phyloP scores from a whole-genome alignment of 1,140 invertebrate species.

The Eriocheir sinensis region DNA sequence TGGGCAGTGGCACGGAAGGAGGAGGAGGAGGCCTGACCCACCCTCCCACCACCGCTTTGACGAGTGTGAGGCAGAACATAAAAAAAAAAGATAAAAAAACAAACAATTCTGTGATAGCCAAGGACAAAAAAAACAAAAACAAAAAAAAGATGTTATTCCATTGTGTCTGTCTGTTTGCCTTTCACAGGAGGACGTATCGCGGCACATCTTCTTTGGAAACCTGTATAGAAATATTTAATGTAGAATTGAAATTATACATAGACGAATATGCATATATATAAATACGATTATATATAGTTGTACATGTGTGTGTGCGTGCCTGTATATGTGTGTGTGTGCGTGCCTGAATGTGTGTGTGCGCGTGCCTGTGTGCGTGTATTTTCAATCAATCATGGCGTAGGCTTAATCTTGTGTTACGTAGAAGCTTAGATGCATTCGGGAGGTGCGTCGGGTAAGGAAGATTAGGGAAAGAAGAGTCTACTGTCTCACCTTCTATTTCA shows the following conservation, averaged over 20 bases:
- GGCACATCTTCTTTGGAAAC: not conserved
- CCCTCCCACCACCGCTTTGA: not conserved
- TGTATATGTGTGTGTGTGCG: not conserved
- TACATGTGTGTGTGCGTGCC: not conserved
- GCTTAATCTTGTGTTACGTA: not conserved
- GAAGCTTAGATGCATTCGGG: too few relatives aligned
- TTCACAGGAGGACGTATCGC: constrained; percentile 9
- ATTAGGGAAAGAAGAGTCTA: too few relatives aligned
- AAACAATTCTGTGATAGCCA: constrained; percentile 22
- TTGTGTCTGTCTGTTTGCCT: constrained; percentile 23
- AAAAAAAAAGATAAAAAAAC: too few relatives aligned
- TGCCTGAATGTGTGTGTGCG: not conserved
- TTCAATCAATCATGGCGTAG: not conserved
- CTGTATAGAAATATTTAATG: constrained; percentile 15
- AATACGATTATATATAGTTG: not conserved
- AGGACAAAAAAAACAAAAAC: too few relatives aligned
- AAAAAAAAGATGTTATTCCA: constrained; percentile 26
- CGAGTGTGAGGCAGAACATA: constrained; percentile 11
- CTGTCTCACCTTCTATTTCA: too few relatives aligned
- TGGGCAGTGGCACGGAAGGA: too few relatives aligned
- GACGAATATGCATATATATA: not conserved
- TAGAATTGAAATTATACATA: constrained; percentile 27
- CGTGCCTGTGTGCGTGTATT: too few relatives aligned
- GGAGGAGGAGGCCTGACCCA: too few relatives aligned
- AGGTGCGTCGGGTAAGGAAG: not conserved